Percentiles rank a stretch among this genome's conserved stretches.
phyloP scores from a whole-genome alignment of 2,888 invertebrate genomes.

The Arctia plantaginis region DNA sequence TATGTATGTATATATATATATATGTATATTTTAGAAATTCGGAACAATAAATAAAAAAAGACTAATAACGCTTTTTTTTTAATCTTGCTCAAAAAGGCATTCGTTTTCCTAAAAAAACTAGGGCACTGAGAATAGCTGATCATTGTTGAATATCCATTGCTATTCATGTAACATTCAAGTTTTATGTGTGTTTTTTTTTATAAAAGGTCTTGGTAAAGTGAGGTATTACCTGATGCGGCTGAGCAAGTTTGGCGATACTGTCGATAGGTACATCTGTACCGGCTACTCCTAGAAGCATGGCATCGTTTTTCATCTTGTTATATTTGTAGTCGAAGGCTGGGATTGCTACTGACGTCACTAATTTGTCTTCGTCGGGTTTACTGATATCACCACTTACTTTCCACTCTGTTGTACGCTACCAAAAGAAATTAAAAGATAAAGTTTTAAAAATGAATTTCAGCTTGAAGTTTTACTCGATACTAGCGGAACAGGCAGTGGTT shows the following conservation, averaged over 20 bases:
- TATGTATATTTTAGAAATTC: not conserved
- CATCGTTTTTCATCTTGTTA: constrained; percentile 87
- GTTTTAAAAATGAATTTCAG: too few relatives aligned
- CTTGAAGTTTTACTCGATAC: not conserved
- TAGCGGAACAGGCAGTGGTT: not conserved
- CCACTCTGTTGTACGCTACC: constrained; percentile 75
- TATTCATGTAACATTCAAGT: not conserved
- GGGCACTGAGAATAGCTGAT: not conserved
- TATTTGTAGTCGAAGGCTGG: constrained; percentile 95
- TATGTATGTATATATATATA: too few relatives aligned
- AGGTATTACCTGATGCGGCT: constrained; percentile 92
- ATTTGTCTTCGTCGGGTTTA: constrained; percentile 85
- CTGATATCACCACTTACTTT: constrained; percentile 71
- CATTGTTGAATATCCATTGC: not conserved
- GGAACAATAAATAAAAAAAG: not conserved
- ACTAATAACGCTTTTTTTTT: not conserved
- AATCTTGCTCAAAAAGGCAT: too few relatives aligned
- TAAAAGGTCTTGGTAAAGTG: not conserved
- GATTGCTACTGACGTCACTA: constrained; percentile 96
- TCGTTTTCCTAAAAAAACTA: not conserved
- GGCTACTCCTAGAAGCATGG: constrained; percentile 96
- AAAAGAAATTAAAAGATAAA: constrained; percentile 30
- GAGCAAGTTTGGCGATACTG: constrained; percentile 95
- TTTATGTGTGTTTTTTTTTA: not conserved
- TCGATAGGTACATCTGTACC: constrained; percentile 97